Base-by-base conservation (phyloP, 1,140 invertebrate species). In the Pseudobourletiella spinata region DNA sequence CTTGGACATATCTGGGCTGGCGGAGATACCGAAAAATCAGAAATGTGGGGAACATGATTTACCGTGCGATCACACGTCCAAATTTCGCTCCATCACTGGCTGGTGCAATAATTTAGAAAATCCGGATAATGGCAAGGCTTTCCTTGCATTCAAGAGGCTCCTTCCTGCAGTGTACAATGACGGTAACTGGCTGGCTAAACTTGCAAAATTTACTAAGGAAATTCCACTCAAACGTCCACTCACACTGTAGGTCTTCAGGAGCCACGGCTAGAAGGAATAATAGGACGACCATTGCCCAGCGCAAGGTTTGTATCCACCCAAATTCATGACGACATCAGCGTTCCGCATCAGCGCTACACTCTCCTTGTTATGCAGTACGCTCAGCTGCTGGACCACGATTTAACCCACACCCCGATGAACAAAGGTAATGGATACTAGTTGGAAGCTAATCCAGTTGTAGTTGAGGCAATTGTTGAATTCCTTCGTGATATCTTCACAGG, bases 331-430 rank as follows among this genome's bases (percentile, higher is more conserved):
- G 89, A 93, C 71, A 87, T 93, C 54, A 89, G 88, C 46, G 89
- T 90, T 72, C 77, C 89, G 6, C 87, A 90, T 70, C 86, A 85
- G 3, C 80, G 89, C 16, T 94, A 95, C 73, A 90, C 88, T 0
- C 78, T 93, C 18, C 89, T 91, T 83, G 82, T 88, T 3, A 94
- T 94, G 90, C 89, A 97, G 77, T 98, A 63, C 25, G 61, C 61
- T 32, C 61, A 63, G 46, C 15, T 63, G 26, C 70, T 95, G 3
- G 91, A 95, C 75, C 91, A 95, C 74, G 92, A 95, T 75, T 75
- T 95, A n/a, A 95, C 90, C 0, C 86, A 94, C 80, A 94, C 91
- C 1, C 91, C 91, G 87, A 69, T 89, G 86, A 0, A 89, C 42
- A 63, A 46, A 63, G 61, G 61, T 63, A n/a, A 57, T 24, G 18